These are phyloP conservation scores for Podotricha telesiphe DNA, from an alignment of 2,888 invertebrate genomes.

Conservation along the genomic window DNA sequence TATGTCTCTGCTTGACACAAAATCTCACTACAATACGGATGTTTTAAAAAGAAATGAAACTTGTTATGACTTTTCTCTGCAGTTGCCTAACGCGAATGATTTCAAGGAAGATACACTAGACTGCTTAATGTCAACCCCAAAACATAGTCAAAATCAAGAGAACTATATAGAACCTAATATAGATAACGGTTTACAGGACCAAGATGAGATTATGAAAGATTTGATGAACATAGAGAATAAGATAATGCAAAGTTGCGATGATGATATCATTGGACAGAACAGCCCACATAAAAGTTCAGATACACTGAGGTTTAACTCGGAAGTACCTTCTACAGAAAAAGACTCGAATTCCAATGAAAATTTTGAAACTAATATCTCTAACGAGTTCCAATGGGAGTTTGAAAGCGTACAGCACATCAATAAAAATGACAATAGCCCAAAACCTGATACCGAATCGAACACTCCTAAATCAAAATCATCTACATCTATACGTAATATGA, in stretches of 20 bases:
- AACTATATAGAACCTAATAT: constrained; percentile 56
- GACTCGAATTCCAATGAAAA: constrained; percentile 19
- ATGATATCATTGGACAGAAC: constrained; percentile 48
- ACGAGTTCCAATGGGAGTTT: constrained; percentile 48
- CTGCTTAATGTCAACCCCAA: constrained; percentile 71
- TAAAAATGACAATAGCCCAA: constrained; percentile 26
- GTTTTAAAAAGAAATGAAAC: constrained; percentile 70
- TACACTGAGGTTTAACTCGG: constrained; percentile 9
- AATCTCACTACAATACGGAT: constrained; percentile 69
- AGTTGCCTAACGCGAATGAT: constrained; percentile 66
- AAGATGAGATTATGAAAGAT: constrained; percentile 76
- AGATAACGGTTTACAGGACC: constrained; percentile 62
- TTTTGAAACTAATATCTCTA: constrained; percentile 26
- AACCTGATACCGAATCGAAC: constrained; percentile 29
- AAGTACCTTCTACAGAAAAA: constrained; percentile 33
- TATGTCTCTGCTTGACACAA: constrained; percentile 71
- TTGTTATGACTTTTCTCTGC: constrained; percentile 73
- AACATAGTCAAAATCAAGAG: constrained; percentile 60
- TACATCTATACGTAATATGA: constrained; percentile 60
- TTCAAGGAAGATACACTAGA: constrained; percentile 73
- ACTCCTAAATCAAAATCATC: constrained; percentile 49
- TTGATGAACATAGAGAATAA: constrained; percentile 75
- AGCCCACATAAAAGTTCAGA: constrained; percentile 21
- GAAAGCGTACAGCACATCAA: constrained; percentile 13
- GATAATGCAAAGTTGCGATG: constrained; percentile 56